A percentile compares a stretch with the other conserved stretches of the same genome.
Evolutionary conservation across 2,888 invertebrate genomes (phyloP).

Genomic region (Craniophora ligustri): DNA sequence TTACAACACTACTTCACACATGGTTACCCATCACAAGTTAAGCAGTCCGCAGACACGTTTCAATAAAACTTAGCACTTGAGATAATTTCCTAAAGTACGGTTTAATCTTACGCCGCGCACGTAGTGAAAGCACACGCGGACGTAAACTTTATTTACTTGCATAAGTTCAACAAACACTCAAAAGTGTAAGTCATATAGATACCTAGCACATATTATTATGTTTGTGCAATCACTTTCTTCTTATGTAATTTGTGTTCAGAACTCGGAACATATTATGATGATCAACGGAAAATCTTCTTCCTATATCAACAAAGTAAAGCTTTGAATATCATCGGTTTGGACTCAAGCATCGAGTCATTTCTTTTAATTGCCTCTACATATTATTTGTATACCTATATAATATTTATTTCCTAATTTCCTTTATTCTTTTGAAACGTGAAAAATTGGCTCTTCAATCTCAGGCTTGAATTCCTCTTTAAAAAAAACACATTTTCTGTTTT

Average conservation of each 20-base stretch:
- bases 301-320: neutral
- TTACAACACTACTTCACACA: conserved; percentile 3
- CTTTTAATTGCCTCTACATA: too few species aligned
- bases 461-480: too few species aligned
- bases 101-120: conserved; percentile 29
- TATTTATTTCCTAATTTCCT: too few species aligned
- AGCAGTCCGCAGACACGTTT: conserved; percentile 20
- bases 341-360: too few species aligned
- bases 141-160: conserved; percentile 66
- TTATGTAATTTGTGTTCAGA: conserved; percentile 65
- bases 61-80: conserved; percentile 26
- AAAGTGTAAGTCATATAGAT: too few species aligned
- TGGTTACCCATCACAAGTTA: conserved; percentile 10
- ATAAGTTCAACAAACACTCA: conserved; percentile 70
- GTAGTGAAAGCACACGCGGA: conserved; percentile 68
- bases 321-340: too few species aligned
- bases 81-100: conserved; percentile 27
- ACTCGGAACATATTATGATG: conserved; percentile 29
- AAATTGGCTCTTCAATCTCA: too few species aligned
- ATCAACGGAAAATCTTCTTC: conserved; percentile 6
- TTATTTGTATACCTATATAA: too few species aligned
- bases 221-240: conserved; percentile 71
- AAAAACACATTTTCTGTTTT: too few species aligned
- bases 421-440: too few species aligned
- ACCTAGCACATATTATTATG: conserved; percentile 62